Conservation (phyloP, 2,797 vertebrate genomes). For the Poecilia velifera region DNA sequence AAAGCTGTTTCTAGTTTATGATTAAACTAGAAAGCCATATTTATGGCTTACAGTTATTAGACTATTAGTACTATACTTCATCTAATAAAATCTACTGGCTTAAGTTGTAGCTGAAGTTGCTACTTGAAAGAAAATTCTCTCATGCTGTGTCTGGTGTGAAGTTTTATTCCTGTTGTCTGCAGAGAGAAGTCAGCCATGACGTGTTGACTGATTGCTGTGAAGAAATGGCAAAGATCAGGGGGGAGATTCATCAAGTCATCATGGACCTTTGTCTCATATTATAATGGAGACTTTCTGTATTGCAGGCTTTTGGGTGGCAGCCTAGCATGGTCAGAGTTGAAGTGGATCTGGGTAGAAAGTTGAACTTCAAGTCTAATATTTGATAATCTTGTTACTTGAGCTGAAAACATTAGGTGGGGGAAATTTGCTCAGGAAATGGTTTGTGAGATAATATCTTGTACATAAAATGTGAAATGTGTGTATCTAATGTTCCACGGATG, state of each 20-base stretch:
- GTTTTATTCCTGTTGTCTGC: not conserved
- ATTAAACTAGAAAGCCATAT: not conserved
- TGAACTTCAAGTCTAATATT: not conserved
- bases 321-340: not conserved
- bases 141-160: not conserved
- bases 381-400: not conserved
- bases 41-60: not conserved
- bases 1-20: not conserved
- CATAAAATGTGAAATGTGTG: not conserved
- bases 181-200: not conserved
- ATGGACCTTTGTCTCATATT: not conserved
- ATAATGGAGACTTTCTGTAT: not conserved
- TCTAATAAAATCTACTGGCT: not conserved
- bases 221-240: not conserved
- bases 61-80: not conserved
- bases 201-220: not conserved
- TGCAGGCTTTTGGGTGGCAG: not conserved
- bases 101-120: not conserved
- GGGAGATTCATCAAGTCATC: not conserved
- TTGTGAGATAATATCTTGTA: conserved; percentile 4
- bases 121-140: not conserved
- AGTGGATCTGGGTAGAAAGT: not conserved
- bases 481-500: not conserved
- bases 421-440: conserved; percentile 23
- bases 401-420: conserved; percentile 8